Evolutionary conservation across 2,888 invertebrate genomes (phyloP), one percentile per base, ranked within the genome.

Genomic region (Crioceris asparagi): DNA sequence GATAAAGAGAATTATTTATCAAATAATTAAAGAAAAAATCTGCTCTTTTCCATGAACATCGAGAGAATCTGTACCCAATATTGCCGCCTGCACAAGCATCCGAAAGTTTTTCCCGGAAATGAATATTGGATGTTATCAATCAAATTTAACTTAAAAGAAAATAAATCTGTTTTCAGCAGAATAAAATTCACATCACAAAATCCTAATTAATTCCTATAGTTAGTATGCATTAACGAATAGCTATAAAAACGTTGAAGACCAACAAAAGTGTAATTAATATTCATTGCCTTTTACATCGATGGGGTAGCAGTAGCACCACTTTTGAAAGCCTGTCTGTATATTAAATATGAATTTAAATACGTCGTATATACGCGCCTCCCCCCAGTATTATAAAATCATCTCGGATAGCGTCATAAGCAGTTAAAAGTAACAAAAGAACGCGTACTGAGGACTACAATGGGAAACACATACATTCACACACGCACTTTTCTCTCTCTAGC

Each of bases 271-370:
- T 50, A 55, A 57, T 57, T 55, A 56, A 57, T 57, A 57, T 57
- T 57, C 57, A 57, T 56, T 48, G 54, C 45, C 44, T 51, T 41
- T 39, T 41, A 43, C 41, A 38, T 45, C 45, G 41, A 43, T 48
- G 53, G 48, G 53, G 44, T 40, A 42, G 36, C 42, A 27, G 27
- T 27, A 14, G 12, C 14, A 27, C 12, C 27, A 27, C 12, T 15
- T 27, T 44, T 40, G 39, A 34, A 39, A 32, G 34, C 43, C 41
- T 47, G 50, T 53, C 56, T 56, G 55, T 59, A 58, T 59, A 58
- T 59, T 59, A 61, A 61, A 60, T 60, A 58, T 57, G 57, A 60
- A 58, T 61, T 60, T 60, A 59, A 60, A 60, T 59, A 54, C 48
- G 49, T 51, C 51, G 53, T 52, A 52, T 54, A 56, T 50, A 49